phyloP scores from a whole-genome alignment of 2,888 invertebrate species.

The Drosophila lacicola region DNA sequence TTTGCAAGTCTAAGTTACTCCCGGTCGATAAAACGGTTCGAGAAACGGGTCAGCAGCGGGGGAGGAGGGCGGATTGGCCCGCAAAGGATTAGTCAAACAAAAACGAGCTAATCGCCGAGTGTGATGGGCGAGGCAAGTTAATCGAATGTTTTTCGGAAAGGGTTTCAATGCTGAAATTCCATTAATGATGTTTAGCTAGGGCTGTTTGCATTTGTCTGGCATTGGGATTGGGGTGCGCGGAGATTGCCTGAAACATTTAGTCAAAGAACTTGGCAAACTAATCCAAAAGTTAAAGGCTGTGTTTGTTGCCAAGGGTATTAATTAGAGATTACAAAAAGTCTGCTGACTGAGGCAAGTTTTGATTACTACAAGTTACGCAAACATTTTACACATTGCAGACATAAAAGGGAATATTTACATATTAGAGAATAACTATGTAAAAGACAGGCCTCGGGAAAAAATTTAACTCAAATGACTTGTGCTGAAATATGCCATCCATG shows the following conservation, averaged over 20 bases:
- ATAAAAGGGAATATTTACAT: background rate
- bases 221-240: background rate
- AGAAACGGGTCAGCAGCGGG: conserved; percentile 17
- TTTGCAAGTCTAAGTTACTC: conserved; percentile 74
- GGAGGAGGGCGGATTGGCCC: background rate
- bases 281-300: conserved; percentile 31
- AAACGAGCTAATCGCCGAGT: conserved; percentile 66
- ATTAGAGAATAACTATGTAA: background rate
- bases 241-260: conserved; percentile 16
- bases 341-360: conserved; percentile 12
- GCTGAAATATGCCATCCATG: too few species aligned
- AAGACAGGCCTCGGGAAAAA: too few species aligned
- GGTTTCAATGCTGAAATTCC: conserved; percentile 37
- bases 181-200: conserved; percentile 52
- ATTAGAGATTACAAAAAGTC: conserved; percentile 37
- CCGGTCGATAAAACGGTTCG: background rate
- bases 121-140: conserved; percentile 24
- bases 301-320: conserved; percentile 27
- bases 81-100: conserved; percentile 76
- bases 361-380: background rate
- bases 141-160: conserved; percentile 51
- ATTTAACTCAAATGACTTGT: too few species aligned
- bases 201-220: conserved; percentile 7
- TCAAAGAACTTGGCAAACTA: conserved; percentile 31
- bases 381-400: background rate